A percentile compares a stretch with the other conserved stretches of the same genome.
phyloP scores from a whole-genome alignment of 30 jellyfish, hydroid and myxozoan species.

The Hydra vulgaris region DNA sequence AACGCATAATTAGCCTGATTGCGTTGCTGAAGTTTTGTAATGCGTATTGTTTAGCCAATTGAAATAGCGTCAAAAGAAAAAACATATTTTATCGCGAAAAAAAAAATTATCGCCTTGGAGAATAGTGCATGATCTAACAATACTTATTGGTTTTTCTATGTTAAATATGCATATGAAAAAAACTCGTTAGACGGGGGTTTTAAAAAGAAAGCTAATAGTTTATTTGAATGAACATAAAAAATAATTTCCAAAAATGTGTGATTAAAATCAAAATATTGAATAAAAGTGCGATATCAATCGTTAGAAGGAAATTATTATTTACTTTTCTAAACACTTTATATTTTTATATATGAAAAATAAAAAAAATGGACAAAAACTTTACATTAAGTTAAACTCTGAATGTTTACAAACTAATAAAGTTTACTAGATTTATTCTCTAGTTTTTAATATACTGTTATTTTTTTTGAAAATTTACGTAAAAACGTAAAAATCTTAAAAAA shows the following conservation, averaged over 20 bases:
- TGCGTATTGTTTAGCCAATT: slow-evolving; percentile 20
- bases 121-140: slow-evolving; percentile 10
- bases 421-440: neutral
- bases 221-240: neutral
- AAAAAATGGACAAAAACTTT: no score
- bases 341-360: no score
- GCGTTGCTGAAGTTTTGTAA: slow-evolving; percentile 19
- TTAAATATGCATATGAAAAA: neutral
- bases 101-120: slow-evolving; percentile 2
- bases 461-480: neutral
- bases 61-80: neutral
- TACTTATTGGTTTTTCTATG: neutral
- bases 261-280: neutral
- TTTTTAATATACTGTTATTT: neutral
- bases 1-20: slow-evolving; percentile 41
- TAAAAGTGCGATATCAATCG: neutral
- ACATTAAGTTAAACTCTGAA: no score
- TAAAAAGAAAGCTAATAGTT: neutral
- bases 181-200: neutral
- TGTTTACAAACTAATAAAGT: neutral
- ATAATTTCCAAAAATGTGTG: neutral
- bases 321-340: no score
- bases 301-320: neutral
- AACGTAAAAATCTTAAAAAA: neutral
- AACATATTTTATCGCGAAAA: neutral